Conservation (phyloP, 2,113 vertebrate species). For the Ammodytes marinus region DNA sequence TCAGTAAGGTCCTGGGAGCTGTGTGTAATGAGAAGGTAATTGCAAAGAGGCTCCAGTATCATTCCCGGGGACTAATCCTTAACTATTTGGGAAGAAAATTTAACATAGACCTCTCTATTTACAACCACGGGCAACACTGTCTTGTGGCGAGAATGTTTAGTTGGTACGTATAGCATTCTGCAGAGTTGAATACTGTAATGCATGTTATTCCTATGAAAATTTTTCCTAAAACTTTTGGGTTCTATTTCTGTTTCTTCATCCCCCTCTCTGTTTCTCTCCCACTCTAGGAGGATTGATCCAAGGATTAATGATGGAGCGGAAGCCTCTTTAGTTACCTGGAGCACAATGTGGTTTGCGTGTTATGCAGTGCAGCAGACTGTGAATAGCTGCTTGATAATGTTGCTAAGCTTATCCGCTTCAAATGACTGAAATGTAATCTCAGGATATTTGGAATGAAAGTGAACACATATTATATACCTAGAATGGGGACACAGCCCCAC, state of each 20-base stretch:
- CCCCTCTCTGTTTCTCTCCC: conserved; percentile 5
- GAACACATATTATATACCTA: background rate
- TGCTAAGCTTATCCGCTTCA: conserved; percentile 19
- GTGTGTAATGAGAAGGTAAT: conserved; percentile 68
- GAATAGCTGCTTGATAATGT: conserved; percentile 47
- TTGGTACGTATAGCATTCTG: conserved; percentile 30
- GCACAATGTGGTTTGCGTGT: conserved; percentile 28
- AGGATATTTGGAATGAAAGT: conserved; percentile 20
- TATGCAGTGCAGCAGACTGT: conserved; percentile 30
- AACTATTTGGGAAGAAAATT: conserved; percentile 69
- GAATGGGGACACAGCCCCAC: background rate
- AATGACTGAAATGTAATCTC: conserved; percentile 34
- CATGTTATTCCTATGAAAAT: conserved; percentile 74
- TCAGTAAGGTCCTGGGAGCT: conserved; percentile 63
- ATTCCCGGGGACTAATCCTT: conserved; percentile 72
- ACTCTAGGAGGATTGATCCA: conserved; percentile 53
- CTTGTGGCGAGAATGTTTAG: conserved; percentile 66
- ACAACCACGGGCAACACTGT: conserved; percentile 48
- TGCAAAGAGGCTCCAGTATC: conserved; percentile 44
- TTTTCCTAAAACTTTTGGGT: background rate
- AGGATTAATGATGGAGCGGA: conserved; percentile 55
- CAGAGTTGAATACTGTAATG: conserved; percentile 71
- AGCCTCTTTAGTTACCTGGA: conserved; percentile 60
- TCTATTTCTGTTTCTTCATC: conserved; percentile 26
- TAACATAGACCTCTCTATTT: conserved; percentile 71